Evolutionary conservation across 2,888 invertebrate genomes (phyloP), one percentile per base, ranked within the genome.

Genomic region (Ennomos quercinarius): DNA sequence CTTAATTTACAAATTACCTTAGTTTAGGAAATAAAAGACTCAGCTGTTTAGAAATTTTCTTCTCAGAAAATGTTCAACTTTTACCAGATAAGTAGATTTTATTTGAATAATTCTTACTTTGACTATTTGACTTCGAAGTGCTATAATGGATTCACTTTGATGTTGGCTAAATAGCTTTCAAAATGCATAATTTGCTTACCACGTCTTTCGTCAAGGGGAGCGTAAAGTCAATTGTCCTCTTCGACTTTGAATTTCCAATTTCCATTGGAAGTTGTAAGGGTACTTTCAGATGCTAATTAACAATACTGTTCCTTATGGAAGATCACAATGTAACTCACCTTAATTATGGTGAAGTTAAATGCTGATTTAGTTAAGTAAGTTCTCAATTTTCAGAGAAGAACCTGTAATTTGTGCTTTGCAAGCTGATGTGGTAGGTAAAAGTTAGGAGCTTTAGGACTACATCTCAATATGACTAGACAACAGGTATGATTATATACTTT

Each of bases 141-240:
- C 59, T 58, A 44, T 69, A 72, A 76, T 68, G 58, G 65, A 66
- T 34, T 44, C 53, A 70, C 74, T 73, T 77, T 74, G 68, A 77
- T 66, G 72, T 71, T 44, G 35, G 45, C 57, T 67, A 66, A 70
- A 74, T 69, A 66, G 64, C 73, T 66, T 68, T 70, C 62, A 58
- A 70, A 70, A 66, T 62, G 70, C 67, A 70, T 54, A 58, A 66
- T 63, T 66, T 59, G 56, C 59, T 58, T 46, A 58, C 50, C 51
- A 47, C 60, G 53, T 64, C 71, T 67, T 64, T 61, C 27, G 56
- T 65, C 36, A 42, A 54, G 59, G 61, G 61, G 60, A 63, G 45
- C 54, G 60, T 57, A 58, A 71, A 60, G 64, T 65, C 63, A 46
- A 65, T 73, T 66, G 49, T 63, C 56, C 37, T 56, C 47, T 60